Evolutionary conservation across 1,140 invertebrate genomes (phyloP), one percentile per base, ranked within the genome.

Genomic region (Cryptotermes secundus): DNA sequence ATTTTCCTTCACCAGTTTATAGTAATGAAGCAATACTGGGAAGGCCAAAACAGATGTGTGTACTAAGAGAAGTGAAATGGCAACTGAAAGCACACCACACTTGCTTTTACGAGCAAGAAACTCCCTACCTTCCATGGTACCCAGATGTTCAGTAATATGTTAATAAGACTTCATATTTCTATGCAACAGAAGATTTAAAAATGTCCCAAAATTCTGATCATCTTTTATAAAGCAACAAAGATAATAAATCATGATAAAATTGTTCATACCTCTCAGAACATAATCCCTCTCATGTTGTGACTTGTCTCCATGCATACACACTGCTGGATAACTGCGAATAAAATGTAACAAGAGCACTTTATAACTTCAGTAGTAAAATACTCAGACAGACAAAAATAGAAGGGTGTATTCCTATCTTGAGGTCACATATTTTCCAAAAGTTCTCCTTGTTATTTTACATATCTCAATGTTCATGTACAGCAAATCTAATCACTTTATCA

Each of bases 221-320:
- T n/a, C 16, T 49, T 49, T 3, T 19, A 49, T 49, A 19, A 49
- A 49, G 14, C 16, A 49, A 19, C 9, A 9, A 42, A 79, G 24
- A 80, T 24, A 85, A 82, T 42, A 22, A 85, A 79, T 34, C 34
- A 81, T 34, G 31, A 12, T 36, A 31, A 31, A 45, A 36, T 38
- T 42, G 84, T 34, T 87, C 72, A 34, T 84, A 87, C 86, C 86
- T 84, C 86, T 86, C 81, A 94, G 87, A 82, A 94, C 93, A 89
- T 93, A 93, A 89, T 97, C 96, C 89, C 97, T 91, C 89, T 97
- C 96, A 89, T 95, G 94, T 89, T 97, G 97, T 87, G 95, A 95
- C 90, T 98, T 98, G 88, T 97, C 96, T 87, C 97, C 97, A 90
- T 97, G 96, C 90, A 97, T 97, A 90, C 95, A 94, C 83, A 96